These are phyloP conservation scores for Aphelenchoides bicaudatus DNA, from an alignment of 2,888 invertebrate genomes.

Conservation along the genomic window DNA sequence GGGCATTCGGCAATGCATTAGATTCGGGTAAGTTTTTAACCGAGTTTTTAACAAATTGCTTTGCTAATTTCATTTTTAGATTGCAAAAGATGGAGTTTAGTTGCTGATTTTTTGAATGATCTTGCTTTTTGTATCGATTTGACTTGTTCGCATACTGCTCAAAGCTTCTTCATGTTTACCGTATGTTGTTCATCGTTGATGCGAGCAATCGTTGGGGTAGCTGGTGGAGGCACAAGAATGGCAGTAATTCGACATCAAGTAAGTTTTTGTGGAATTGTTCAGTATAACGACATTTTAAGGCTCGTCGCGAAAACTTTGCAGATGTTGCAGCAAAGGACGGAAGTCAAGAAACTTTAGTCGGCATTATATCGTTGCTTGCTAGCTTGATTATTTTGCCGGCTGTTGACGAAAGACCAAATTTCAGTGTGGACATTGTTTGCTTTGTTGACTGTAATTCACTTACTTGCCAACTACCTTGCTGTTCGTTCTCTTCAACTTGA, in stretches of 20 bases:
- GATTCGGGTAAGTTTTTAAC: constrained; percentile 37
- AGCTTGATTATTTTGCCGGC: constrained; percentile 34
- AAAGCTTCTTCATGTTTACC: constrained; percentile 35
- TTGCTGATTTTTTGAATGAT: constrained; percentile 89
- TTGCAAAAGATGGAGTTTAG: constrained; percentile 89
- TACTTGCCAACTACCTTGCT: constrained; percentile 75
- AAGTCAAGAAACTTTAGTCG: constrained; percentile 82
- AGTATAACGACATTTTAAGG: constrained; percentile 63
- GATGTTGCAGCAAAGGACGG: constrained; percentile 78
- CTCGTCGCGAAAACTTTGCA: constrained; percentile 80
- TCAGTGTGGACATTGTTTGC: constrained; percentile 71
- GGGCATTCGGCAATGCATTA: constrained; percentile 72
- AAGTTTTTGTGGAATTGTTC: not conserved
- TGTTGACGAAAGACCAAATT: constrained; percentile 36
- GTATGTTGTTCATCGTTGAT: constrained; percentile 64
- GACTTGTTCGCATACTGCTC: constrained; percentile 70
- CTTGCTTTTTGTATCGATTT: constrained; percentile 83
- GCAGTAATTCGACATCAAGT: constrained; percentile 86
- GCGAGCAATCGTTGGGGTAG: constrained; percentile 70
- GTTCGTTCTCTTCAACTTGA: constrained; percentile 42
- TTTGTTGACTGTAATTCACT: constrained; percentile 74
- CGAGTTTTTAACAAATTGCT: too few relatives aligned
- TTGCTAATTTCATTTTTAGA: constrained; percentile 65
- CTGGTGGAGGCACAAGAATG: constrained; percentile 83
- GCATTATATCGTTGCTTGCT: constrained; percentile 29